Base-by-base conservation (phyloP, 1,140 invertebrate species). In the Tetramorium alpestre region DNA sequence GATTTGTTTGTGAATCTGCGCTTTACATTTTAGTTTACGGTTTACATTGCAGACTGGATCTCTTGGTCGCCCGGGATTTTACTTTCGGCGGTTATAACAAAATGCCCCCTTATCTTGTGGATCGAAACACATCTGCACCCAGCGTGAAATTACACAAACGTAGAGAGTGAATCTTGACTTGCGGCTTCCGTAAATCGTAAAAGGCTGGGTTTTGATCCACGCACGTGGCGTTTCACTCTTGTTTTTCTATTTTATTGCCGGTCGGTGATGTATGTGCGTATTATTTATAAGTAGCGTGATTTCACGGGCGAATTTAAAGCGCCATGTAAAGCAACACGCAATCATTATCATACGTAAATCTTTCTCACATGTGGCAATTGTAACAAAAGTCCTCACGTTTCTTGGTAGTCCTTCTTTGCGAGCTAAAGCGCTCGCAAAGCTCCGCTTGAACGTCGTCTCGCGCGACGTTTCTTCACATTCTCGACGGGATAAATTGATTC, bases 91-190 rank as follows among this genome's bases (percentile, higher is more conserved):
- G 22, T 72, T 38, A 3, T 33, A 58, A 28, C 18, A 28, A 38
- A 72, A 54, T 11, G 22, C 8, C 10, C 8, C 10, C 2, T 11
- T 73, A 82, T 82, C 67, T 47, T 44, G 11, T 7, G 44, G 60
- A 58, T 82, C 80, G 80, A 60, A 47, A 82, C 67, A 73, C 41
- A 82, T 82, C 65, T 33, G 65, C 78, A 33, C 16, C 16, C 25
- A 47, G 80, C 67, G 67, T 82, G 80, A 82, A 82, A 82, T 82
- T 82, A 47, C 76, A 51, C 76, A 65, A 78, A 78, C 25, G 51
- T 72, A 60, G 80, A 82, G 67, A 82, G 80, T 73, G 80, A 82
- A 58, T 58, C 67, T 44, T 25, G 49, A 38, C 22, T 70, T 0
- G 28, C 44, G 25, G 28, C 44, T 73, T 75, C 44, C 69, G 69